These are phyloP conservation scores for Muntiacus reevesi DNA, from an alignment of 2,113 vertebrate species.

Conservation along the genomic window DNA sequence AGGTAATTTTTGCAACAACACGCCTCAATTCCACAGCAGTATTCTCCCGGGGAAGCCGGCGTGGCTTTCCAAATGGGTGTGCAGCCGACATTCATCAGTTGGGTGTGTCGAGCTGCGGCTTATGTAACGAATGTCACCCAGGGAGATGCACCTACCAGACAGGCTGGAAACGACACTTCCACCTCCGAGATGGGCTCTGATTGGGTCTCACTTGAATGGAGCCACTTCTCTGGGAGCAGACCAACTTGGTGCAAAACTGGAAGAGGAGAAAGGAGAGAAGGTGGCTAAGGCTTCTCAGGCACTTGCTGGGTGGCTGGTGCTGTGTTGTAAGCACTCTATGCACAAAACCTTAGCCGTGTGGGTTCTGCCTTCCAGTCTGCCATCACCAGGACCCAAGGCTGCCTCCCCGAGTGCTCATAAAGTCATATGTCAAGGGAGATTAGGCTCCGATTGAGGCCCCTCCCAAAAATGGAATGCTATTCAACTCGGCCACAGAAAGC, in stretches of 20 bases:
- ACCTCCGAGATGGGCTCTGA: background rate
- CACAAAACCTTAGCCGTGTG: background rate
- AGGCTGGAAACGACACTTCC: background rate
- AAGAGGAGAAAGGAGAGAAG: background rate
- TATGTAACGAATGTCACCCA: background rate
- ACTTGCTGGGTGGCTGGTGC: background rate
- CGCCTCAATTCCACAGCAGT: background rate
- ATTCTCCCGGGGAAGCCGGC: background rate
- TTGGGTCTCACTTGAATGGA: background rate
- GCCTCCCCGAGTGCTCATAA: background rate
- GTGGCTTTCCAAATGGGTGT: background rate
- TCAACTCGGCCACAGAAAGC: background rate
- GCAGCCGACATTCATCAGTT: background rate
- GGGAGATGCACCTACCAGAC: background rate
- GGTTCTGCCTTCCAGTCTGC: background rate
- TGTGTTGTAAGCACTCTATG: too few relatives aligned
- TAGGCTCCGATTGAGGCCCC: accelerated
- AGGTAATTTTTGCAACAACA: background rate
- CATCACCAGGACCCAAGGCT: accelerated
- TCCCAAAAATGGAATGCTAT: background rate
- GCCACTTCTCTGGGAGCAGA: background rate
- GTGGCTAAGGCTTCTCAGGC: background rate
- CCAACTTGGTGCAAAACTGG: background rate
- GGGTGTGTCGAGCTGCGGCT: background rate
- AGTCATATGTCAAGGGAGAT: background rate